Percentiles rank a stretch among this genome's conserved stretches.
These are phyloP conservation scores for Mycetomoellerius zeteki DNA, from an alignment of 1,140 invertebrate genomes.

Conservation along the genomic window DNA sequence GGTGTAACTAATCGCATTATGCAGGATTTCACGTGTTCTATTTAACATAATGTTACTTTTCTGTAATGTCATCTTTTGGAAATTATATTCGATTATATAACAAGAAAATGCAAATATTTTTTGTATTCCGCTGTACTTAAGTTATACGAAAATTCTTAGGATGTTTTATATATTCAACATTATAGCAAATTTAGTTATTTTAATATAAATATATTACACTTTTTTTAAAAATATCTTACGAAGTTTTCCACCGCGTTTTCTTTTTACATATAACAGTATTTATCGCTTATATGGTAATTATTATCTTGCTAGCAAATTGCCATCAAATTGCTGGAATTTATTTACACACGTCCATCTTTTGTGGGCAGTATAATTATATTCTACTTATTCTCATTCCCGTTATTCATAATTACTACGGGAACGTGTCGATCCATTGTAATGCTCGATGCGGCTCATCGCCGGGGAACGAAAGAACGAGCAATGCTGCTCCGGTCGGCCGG, in stretches of 20 bases:
- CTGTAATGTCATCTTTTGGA: background rate
- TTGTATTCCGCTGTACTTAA: background rate
- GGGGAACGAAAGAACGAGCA: constrained; percentile 75
- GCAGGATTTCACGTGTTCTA: background rate
- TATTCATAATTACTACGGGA: constrained; percentile 33
- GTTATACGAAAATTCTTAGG: background rate
- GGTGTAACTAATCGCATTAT: constrained; percentile 7
- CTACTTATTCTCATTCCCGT: background rate
- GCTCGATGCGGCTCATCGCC: constrained; percentile 69
- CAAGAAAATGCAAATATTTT: background rate
- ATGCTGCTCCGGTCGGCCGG: constrained; percentile 73
- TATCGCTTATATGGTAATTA: constrained; percentile 4
- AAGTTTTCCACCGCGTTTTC: background rate
- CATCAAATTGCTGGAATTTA: background rate
- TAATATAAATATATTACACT: background rate
- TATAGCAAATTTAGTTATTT: background rate
- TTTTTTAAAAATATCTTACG: background rate
- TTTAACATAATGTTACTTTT: background rate
- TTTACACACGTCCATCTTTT: background rate
- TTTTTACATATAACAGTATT: background rate
- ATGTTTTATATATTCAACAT: background rate
- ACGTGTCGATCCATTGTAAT: constrained; percentile 60
- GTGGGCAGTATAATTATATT: constrained; percentile 40
- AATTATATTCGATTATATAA: background rate
- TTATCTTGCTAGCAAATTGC: background rate